These are phyloP conservation scores for Coleophora flavipennella DNA, from an alignment of 2,888 invertebrate species.

Conservation along the genomic window DNA sequence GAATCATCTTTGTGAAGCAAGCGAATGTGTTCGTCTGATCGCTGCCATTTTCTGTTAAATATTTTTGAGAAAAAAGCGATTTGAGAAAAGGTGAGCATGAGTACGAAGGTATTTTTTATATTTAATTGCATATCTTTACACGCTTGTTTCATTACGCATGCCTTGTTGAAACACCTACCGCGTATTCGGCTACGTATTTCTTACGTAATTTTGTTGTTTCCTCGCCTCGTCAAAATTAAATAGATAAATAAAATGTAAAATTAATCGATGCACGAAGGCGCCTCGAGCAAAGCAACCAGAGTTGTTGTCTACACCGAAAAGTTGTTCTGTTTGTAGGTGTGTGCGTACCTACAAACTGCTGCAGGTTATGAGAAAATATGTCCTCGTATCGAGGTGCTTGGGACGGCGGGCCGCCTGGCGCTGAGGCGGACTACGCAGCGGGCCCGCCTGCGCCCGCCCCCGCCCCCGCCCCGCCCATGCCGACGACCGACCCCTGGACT, in stretches of 20 bases:
- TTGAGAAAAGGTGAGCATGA: constrained; percentile 58
- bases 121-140: constrained; percentile 22
- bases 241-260: constrained; percentile 21
- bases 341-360: constrained; percentile 73
- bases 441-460: constrained; percentile 44
- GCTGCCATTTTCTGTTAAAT: constrained; percentile 63
- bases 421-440: constrained; percentile 63
- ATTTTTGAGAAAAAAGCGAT: constrained; percentile 36
- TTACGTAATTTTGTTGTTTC: constrained; percentile 65
- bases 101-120: constrained; percentile 37
- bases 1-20: constrained; percentile 39
- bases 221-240: constrained; percentile 43
- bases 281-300: constrained; percentile 50
- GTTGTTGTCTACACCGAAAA: constrained; percentile 75
- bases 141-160: constrained; percentile 38
- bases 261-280: constrained; percentile 35
- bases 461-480: constrained; percentile 28
- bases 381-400: constrained; percentile 63
- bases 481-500: constrained; percentile 63
- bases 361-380: constrained; percentile 71
- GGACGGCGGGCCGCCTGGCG: constrained; percentile 71
- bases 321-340: constrained; percentile 80
- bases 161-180: constrained; percentile 28
- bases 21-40: too few species aligned
- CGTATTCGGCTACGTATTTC: constrained; percentile 37